phyloP scores from a whole-genome alignment of 1,140 invertebrate species.

The Philotrypesis tridentata region DNA sequence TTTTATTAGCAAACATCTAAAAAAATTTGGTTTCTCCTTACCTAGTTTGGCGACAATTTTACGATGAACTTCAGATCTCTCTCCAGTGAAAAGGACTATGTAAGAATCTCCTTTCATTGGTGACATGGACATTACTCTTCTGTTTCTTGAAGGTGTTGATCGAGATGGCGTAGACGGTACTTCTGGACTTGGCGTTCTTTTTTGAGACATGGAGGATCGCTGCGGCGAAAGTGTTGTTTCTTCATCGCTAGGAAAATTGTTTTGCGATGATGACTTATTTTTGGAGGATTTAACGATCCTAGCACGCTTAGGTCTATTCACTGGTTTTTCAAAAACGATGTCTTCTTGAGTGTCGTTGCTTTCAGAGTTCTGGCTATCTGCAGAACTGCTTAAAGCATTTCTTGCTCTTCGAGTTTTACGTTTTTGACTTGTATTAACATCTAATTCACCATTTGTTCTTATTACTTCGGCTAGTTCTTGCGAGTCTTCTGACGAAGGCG shows the following conservation, averaged over 20 bases:
- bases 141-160: not conserved
- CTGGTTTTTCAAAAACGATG: conserved; percentile 10
- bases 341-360: not conserved
- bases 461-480: conserved; percentile 55
- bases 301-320: not conserved
- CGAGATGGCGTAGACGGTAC: not conserved
- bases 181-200: not conserved
- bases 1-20: no score
- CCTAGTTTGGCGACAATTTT: conserved; percentile 55
- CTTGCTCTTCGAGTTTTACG: not conserved
- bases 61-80: conserved; percentile 49
- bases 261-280: not conserved
- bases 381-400: not conserved
- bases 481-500: conserved; percentile 43
- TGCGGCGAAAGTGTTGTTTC: not conserved
- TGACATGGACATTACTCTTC: not conserved
- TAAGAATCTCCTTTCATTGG: conserved; percentile 22
- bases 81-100: conserved; percentile 61
- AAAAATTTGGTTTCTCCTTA: conserved; percentile 21
- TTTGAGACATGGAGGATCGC: not conserved
- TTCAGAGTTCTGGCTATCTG: not conserved
- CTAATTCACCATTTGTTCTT: not conserved
- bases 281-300: not conserved
- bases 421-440: not conserved
- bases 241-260: not conserved